phyloP scores from a whole-genome alignment of 1,140 invertebrate genomes.

The Arctopsyche grandis region DNA sequence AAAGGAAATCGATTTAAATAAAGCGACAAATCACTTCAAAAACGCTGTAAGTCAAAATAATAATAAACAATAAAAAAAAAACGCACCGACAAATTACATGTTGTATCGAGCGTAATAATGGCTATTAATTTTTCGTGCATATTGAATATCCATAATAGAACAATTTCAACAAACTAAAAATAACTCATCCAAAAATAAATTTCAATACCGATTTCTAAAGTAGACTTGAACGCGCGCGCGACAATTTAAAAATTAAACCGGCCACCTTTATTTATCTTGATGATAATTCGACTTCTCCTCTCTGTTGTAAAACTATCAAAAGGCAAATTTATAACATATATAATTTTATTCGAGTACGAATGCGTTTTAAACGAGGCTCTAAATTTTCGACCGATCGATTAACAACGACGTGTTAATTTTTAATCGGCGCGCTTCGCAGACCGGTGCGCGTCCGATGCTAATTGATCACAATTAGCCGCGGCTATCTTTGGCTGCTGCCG shows the following conservation, averaged over 20 bases:
- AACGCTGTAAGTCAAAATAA: too few relatives aligned
- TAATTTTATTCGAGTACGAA: background rate
- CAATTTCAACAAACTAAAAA: background rate
- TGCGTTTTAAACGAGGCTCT: conserved; percentile 20
- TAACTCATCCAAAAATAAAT: background rate
- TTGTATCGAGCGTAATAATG: background rate
- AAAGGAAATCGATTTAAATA: background rate
- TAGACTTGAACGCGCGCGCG: background rate
- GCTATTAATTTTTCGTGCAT: conserved; percentile 22
- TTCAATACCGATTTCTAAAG: background rate
- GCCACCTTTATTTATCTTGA: background rate
- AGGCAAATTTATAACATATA: background rate
- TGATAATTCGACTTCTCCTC: background rate
- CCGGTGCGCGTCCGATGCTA: background rate
- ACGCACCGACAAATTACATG: background rate
- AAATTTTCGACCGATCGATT: background rate
- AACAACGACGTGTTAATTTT: conserved; percentile 15
- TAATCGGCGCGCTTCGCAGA: conserved; percentile 1
- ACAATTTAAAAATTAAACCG: background rate
- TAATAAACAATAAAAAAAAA: background rate
- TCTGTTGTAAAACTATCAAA: background rate
- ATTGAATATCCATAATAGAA: conserved; percentile 1
- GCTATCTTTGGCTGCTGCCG: background rate
- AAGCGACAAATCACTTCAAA: background rate
- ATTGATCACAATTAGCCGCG: background rate